These are phyloP conservation scores for Ammodytes marinus DNA, from an alignment of 2,113 vertebrate species.

Conservation along the genomic window DNA sequence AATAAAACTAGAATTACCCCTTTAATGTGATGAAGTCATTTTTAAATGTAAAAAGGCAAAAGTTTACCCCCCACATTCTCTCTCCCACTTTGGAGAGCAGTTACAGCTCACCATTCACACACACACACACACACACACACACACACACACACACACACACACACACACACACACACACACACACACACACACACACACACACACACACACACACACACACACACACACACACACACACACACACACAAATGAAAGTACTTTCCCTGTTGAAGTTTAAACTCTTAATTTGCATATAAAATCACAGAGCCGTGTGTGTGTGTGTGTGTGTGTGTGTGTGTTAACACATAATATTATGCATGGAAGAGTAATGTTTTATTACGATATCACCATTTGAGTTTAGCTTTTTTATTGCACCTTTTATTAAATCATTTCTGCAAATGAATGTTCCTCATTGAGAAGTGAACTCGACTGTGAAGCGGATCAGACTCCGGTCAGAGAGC, in stretches of 20 bases:
- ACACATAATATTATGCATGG: slow-evolving; percentile 17
- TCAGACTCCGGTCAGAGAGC: slow-evolving; percentile 25
- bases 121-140: too few species aligned
- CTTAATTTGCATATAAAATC: slow-evolving; percentile 30
- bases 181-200: too few species aligned
- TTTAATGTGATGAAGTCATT: slow-evolving; percentile 9
- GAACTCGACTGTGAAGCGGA: slow-evolving; percentile 38
- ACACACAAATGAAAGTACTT: slow-evolving; percentile 5
- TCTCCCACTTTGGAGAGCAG: slow-evolving; percentile 1
- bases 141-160: too few species aligned
- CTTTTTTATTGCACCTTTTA: slow-evolving; percentile 23
- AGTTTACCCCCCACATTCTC: too few species aligned
- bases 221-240: background rate
- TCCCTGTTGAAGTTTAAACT: slow-evolving; percentile 15
- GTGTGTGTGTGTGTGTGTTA: background rate
- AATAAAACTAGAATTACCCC: slow-evolving; percentile 11
- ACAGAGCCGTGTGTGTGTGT: background rate
- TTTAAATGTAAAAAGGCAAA: background rate
- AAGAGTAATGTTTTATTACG: slow-evolving; percentile 23
- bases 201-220: too few species aligned
- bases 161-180: too few species aligned
- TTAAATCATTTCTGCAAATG: too few species aligned
- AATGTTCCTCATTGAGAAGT: slow-evolving; percentile 1
- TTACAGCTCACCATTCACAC: too few species aligned
- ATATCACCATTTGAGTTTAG: slow-evolving; percentile 14